Percentiles rank a stretch among this genome's conserved stretches.
phyloP scores from a whole-genome alignment of 2,113 vertebrate species.

The Natator depressus region DNA sequence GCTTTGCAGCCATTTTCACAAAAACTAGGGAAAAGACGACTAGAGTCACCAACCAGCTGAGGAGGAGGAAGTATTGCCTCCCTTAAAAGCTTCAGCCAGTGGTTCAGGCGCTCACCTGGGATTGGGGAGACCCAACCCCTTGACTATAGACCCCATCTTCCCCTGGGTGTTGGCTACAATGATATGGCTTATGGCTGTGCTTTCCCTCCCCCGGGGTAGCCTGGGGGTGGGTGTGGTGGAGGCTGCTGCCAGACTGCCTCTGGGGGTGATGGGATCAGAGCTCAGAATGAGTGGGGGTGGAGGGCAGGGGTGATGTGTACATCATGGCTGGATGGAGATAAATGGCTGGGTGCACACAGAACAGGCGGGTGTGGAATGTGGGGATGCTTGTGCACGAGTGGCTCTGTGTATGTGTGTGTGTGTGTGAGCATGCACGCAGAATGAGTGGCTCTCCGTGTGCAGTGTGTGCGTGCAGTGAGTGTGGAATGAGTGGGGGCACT shows the following conservation, averaged over 20 bases:
- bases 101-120: no score
- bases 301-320: neutral
- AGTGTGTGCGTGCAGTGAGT: neutral
- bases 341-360: no score
- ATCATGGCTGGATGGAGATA: neutral
- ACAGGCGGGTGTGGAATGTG: no score
- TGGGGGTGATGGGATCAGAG: neutral
- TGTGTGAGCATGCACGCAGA: no score
- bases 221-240: neutral
- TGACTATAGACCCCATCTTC: neutral
- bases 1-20: neutral
- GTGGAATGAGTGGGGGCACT: neutral
- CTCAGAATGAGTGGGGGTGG: neutral
- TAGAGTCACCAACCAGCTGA: neutral
- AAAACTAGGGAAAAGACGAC: no score
- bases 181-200: neutral
- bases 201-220: neutral
- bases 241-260: neutral
- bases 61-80: no score
- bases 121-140: no score
- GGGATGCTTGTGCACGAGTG: no score
- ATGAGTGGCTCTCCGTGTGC: neutral
- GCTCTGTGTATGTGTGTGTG: no score
- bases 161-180: neutral
- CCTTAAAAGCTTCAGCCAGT: no score